A percentile compares a stretch with the other conserved stretches of the same genome.
Conservation (phyloP, 1,140 invertebrate genomes). For the Drosophila triauraria region DNA sequence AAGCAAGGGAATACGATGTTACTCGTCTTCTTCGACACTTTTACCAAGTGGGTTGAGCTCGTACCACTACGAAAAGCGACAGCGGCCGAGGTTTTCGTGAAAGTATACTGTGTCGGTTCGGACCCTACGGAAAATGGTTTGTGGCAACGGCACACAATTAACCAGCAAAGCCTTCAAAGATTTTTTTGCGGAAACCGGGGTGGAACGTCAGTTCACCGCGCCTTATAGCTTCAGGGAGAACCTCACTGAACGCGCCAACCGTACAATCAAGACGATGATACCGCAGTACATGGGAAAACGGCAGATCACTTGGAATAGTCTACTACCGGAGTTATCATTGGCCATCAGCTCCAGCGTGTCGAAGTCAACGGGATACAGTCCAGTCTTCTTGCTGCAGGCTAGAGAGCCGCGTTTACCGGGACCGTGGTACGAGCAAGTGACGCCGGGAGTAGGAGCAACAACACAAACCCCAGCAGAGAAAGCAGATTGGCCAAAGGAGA, state of each 20-base stretch:
- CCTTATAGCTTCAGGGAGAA: not conserved
- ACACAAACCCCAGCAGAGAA: not conserved
- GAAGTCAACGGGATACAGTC: slow-evolving; percentile 9
- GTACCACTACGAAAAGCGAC: not conserved
- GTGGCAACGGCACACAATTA: not conserved
- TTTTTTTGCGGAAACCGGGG: not conserved
- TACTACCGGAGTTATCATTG: slow-evolving; percentile 8
- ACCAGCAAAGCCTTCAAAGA: not conserved
- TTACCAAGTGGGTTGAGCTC: not conserved
- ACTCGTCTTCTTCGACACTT: not conserved
- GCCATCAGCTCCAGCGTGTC: slow-evolving; percentile 16
- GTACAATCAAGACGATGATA: slow-evolving; percentile 1
- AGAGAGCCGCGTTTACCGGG: slow-evolving; percentile 6
- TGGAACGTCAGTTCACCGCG: not conserved
- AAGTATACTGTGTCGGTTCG: not conserved
- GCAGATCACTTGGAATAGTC: not conserved
- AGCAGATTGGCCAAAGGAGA: not conserved
- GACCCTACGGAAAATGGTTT: not conserved
- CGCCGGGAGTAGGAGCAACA: not conserved
- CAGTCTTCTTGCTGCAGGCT: slow-evolving; percentile 5
- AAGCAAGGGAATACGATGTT: not conserved
- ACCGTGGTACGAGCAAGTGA: slow-evolving; percentile 2
- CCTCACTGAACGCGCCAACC: not conserved
- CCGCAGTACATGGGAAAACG: not conserved
- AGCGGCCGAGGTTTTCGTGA: not conserved